Percentiles rank a stretch among this genome's conserved stretches.
These are phyloP conservation scores for Orestias chungarensis DNA, from an alignment of 2,797 vertebrate species.

Conservation along the genomic window DNA sequence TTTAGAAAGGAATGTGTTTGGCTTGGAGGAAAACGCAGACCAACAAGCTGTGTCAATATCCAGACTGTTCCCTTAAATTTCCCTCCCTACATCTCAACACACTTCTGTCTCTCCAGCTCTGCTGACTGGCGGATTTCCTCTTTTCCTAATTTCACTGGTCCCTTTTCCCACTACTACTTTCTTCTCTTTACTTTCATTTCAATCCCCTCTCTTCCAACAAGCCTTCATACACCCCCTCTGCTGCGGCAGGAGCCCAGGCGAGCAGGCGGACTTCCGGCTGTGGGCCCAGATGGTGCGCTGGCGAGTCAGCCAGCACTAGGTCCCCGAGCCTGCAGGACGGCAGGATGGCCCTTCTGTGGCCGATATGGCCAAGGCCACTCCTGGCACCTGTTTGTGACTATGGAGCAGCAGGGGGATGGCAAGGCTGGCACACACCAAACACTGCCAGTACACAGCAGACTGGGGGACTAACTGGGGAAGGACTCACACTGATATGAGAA, in stretches of 20 bases:
- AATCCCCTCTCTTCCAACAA: slow-evolving; percentile 37
- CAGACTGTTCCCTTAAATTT: slow-evolving; percentile 59
- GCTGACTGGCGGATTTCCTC: slow-evolving; percentile 39
- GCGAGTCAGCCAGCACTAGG: slow-evolving; percentile 72
- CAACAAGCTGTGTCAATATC: slow-evolving; percentile 77
- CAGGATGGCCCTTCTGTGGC: slow-evolving; percentile 81
- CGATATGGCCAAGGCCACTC: slow-evolving; percentile 78
- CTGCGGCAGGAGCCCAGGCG: slow-evolving; percentile 45
- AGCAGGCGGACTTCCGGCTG: slow-evolving; percentile 73
- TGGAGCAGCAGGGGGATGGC: slow-evolving; percentile 71
- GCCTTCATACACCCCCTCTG: slow-evolving; percentile 34
- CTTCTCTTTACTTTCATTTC: slow-evolving; percentile 34
- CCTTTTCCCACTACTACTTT: slow-evolving; percentile 16
- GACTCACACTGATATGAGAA: slow-evolving; percentile 39
- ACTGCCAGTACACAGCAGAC: slow-evolving; percentile 72
- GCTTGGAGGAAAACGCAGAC: slow-evolving; percentile 60
- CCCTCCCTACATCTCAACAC: slow-evolving; percentile 30
- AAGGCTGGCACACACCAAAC: slow-evolving; percentile 65
- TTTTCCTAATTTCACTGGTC: slow-evolving; percentile 18
- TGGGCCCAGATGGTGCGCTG: slow-evolving; percentile 77
- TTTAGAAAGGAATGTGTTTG: slow-evolving; percentile 74
- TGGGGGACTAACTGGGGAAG: slow-evolving; percentile 61
- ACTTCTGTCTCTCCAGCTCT: slow-evolving; percentile 31
- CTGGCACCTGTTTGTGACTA: slow-evolving; percentile 76
- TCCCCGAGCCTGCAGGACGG: slow-evolving; percentile 75